Conservation (phyloP, 2,797 vertebrate genomes). For the Aphelocoma californica region DNA sequence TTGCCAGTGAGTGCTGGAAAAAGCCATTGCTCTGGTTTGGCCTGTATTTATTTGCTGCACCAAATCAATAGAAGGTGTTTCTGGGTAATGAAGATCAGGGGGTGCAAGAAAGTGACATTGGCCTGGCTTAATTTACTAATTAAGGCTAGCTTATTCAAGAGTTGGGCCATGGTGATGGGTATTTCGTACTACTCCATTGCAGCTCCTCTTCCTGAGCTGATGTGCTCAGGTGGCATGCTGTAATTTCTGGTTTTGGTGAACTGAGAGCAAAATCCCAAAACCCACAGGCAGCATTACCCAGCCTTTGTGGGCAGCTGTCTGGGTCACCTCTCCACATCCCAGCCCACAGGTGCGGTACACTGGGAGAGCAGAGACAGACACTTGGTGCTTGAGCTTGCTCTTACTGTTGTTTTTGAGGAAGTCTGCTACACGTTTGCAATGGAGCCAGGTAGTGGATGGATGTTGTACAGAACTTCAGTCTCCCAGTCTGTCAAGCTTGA, state of each 20-base stretch:
- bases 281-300: background rate
- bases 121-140: background rate
- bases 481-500: conserved; percentile 58
- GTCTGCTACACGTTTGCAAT: background rate
- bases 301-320: background rate
- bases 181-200: background rate
- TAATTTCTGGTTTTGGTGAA: background rate
- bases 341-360: background rate
- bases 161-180: fast-evolving
- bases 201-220: background rate
- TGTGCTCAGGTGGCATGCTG: background rate
- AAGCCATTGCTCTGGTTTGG: background rate
- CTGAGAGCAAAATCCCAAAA: background rate
- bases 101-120: background rate
- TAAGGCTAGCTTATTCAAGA: background rate
- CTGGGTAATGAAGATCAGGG: background rate
- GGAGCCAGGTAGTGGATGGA: conserved; percentile 35
- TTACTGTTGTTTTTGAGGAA: background rate
- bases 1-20: conserved; percentile 15
- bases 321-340: background rate
- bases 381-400: background rate
- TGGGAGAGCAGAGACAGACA: background rate
- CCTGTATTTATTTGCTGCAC: background rate
- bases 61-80: conserved; percentile 20
- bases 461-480: conserved; percentile 50